A percentile compares a stretch with the other conserved stretches of the same genome.
Conservation (phyloP, 2,113 vertebrate genomes). For the Chamaetylas fuelleborni region DNA sequence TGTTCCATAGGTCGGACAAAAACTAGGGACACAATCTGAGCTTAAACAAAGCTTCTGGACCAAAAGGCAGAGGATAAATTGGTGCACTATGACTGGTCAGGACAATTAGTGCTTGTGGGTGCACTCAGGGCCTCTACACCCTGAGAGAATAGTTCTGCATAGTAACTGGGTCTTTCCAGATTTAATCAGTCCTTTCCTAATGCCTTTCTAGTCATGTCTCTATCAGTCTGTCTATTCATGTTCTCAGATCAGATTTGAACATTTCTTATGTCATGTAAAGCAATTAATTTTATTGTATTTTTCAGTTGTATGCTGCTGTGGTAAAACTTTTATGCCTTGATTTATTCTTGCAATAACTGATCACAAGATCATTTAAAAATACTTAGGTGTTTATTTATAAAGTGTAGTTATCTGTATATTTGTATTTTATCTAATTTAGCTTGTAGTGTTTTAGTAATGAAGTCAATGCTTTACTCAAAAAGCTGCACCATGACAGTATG, state of each 20-base stretch:
- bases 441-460: background rate
- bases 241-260: background rate
- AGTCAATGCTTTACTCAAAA: background rate
- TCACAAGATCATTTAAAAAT: background rate
- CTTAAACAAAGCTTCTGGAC: background rate
- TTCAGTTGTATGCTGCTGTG: background rate
- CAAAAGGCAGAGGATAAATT: background rate
- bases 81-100: fast-evolving
- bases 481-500: background rate
- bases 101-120: background rate
- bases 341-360: background rate
- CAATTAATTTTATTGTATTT: background rate
- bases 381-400: background rate
- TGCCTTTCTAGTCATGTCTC: background rate
- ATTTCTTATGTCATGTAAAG: background rate
- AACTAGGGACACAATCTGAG: fast-evolving
- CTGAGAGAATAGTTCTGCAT: background rate
- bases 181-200: background rate
- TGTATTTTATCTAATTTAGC: background rate
- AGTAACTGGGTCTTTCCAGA: background rate
- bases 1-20: background rate
- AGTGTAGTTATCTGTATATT: background rate
- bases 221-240: background rate
- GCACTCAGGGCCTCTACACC: background rate
- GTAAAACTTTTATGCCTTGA: background rate